Evolutionary conservation across 2,797 vertebrate species (phyloP).

Genomic region (Netta rufina): DNA sequence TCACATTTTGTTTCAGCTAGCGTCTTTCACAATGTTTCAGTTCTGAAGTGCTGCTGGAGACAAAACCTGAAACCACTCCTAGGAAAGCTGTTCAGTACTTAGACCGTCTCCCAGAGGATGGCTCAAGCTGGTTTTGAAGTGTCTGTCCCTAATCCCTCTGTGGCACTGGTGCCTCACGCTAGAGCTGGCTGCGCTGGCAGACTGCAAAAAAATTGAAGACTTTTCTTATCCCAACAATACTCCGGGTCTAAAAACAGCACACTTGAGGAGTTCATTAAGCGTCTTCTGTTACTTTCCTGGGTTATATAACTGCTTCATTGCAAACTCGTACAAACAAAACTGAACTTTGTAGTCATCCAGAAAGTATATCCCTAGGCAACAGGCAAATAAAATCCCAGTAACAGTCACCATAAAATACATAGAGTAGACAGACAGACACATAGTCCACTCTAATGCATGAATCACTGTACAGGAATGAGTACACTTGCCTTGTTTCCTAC

Average conservation of each 20-base stretch:
- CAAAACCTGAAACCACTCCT: not conserved
- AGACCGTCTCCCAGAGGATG: not conserved
- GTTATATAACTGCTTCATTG: not conserved
- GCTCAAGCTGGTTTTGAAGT: not conserved
- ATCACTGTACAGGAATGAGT: constrained; percentile 47
- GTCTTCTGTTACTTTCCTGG: not conserved
- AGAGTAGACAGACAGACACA: constrained; percentile 18
- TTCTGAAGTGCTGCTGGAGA: not conserved
- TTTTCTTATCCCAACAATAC: not conserved
- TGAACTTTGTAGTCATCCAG: constrained; percentile 51
- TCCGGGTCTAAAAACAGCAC: not conserved
- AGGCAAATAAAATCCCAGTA: constrained; percentile 56
- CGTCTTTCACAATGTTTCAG: not conserved
- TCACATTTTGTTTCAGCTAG: not conserved
- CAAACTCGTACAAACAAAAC: constrained; percentile 25
- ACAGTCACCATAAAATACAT: constrained; percentile 32
- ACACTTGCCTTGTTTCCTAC: not conserved
- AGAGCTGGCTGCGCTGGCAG: not conserved
- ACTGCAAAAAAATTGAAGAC: not conserved
- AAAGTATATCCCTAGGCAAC: constrained; percentile 60
- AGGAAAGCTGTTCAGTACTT: not conserved
- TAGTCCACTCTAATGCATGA: not conserved
- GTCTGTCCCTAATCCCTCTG: not conserved
- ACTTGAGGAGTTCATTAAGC: not conserved
- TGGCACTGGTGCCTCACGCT: not conserved